Evolutionary conservation across 1,140 invertebrate genomes (phyloP), one percentile per base, ranked within the genome.

Genomic region (Thrips palmi): DNA sequence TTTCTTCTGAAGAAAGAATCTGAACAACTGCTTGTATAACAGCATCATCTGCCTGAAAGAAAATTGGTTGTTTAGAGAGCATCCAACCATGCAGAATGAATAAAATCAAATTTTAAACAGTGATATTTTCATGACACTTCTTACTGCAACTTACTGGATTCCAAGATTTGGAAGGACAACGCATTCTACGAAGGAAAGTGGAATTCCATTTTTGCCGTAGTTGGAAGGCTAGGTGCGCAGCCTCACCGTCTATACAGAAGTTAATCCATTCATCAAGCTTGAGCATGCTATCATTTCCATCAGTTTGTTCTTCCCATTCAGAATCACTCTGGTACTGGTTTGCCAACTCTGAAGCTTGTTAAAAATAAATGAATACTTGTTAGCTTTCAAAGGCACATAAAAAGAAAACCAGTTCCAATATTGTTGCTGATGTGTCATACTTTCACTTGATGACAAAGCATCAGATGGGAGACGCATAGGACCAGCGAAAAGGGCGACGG

Each of bases 201-300:
- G 76, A 70, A 49, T 83, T 75, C 55, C 84, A 77, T 41, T 80
- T 81, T 50, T 82, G 74, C 19, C 85, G 59, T 14, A 87, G 60
- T 52, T 77, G 70, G 42, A 77, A 64, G 5, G 77, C 64, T 22
- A 79, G 58, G 29, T 71, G 62, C 0, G 72, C 74, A 39, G 70
- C 65, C 18, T 76, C 67, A 4, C 68, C 65, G 48, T 78, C 71
- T 0, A 76, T 58, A 29, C 67, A 65, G 52, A 86, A 82, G n/a
- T 69, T 68, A 19, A 81, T 67, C 81, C 81, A 87, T 40, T 85
- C 77, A 49, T 86, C 81, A 1, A 86, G 52, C 52, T 70, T 70
- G 14, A 75, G 53, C 30, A 63, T 62, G 5, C 73, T 67, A 12
- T 61, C 70, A 28, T 67, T 61, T 8, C 61, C 63, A 39, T 74